Base-by-base conservation (phyloP, 2,113 vertebrate genomes). In the Campylorhamphus procurvoides region DNA sequence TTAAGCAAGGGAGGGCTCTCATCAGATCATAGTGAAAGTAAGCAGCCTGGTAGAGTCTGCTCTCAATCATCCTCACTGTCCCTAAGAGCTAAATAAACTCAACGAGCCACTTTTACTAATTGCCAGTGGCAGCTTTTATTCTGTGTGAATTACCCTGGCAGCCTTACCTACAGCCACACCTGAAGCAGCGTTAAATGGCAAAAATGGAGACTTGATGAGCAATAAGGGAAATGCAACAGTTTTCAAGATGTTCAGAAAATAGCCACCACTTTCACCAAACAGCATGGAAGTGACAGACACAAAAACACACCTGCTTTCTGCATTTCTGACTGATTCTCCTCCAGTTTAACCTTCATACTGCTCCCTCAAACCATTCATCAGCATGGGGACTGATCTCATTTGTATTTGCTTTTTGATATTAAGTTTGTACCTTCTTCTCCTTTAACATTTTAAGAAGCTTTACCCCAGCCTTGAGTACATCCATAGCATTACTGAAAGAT, bases 51-150 rank as follows among this genome's bases (percentile, higher is more conserved):
- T 86, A 88, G 31, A 60, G 60, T 49, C 93, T 88, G 49, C 39
- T 75, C 63, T 33, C 91, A 72, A 27, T 80, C 42, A 93, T 46
- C 50, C 63, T 69, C 79, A 25, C 59, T 44, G 49, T 52, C 96
- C 90, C 82, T 39, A 33, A 71, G 69, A 85, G 78, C 87, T 59
- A 60, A 81, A 74, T 12, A 63, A 86, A 90, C 62, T 66, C 83
- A 95, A 55, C 47, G 23, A 95, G 88, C 55, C 87, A 39, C 44
- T 91, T 73, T 81, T 91, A 64, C 88, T 94, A 85, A 93, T 73
- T 85, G 94, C 82, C 20, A 8, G 66, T 33, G 15, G 84, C 53
- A 69, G 75, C 72, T 95, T 94, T 80, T 92, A 52, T 85, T 95
- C 86, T 78, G 8, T 6, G 60, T 63, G 87, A 93, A 92, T 80